Base-by-base conservation (phyloP, 1,140 invertebrate species). In the Lordiphosa collinella region DNA sequence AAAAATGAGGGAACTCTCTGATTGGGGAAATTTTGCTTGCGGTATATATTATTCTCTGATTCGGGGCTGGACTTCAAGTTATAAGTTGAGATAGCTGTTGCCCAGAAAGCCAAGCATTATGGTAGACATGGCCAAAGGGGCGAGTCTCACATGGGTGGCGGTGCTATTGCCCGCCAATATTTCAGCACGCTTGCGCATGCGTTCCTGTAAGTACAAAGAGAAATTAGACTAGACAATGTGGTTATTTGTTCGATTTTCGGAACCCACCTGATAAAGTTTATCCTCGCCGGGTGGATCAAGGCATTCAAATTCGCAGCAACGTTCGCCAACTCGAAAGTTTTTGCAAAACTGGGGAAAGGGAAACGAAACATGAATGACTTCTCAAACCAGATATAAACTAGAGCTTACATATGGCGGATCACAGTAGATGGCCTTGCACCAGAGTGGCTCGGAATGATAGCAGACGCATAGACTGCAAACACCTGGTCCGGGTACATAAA, bases 391-490 rank as follows among this genome's bases (percentile, higher is more conserved):
- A n/a, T 41, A 22, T 36, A 2, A 3, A 18, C 8, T 2, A 12
- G 4, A 7, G 92, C 93, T 93, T 79, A 95, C 94, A 87, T 94
- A 94, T 54, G 95, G 95, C 40, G 95, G 94, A 71, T 94, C 93
- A 85, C 96, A 97, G 89, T 94, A 95, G 61, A 96, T 96, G 8
- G 95, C 93, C 86, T 94, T 93, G 89, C 96, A 97, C 94, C 94
- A 95, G 90, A 93, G 94, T 44, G 94, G 94, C 79, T 94, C 93
- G 10, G 94, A 94, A 87, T 95, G 93, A 88, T 96, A 95, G 89
- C 96, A 97, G 11, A 94, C 94, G 86, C 96, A 97, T 53, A 94
- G 91, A 37, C 93, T 94, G 86, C 96, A 97, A n/a, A 95, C 94
- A 13, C 95, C 94, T 1, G 94, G 94, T 18, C 95, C 94, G 10